Evolutionary conservation across 2,888 invertebrate genomes (phyloP), one percentile per base, ranked within the genome.

Genomic region (Phania funesta): DNA sequence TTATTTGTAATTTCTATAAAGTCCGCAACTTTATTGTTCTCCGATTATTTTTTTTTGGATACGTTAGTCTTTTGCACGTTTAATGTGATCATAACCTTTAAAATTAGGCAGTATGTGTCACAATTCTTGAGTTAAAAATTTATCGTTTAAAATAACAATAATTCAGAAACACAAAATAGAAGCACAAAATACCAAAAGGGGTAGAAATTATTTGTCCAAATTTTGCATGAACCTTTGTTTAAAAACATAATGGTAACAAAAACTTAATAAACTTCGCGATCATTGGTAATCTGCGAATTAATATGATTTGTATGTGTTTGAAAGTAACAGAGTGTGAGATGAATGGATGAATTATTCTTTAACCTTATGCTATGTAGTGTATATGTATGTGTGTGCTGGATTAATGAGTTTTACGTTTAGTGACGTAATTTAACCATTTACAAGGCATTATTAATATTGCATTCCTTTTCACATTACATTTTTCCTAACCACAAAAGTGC

Each of bases 381-480:
- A 48, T 64, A 20, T 58, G n/a, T 54, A 13, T 32, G 62, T 38
- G 22, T 29, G 16, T 56, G 24, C 50, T 56, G 29, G 22, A 4
- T 74, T 74, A 26, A 71, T 65, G 75, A 52, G 41, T 68, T 81
- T 71, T 41, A 73, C 67, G 41, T 73, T 68, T 20, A 65, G 65
- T 82, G 68, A 78, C 75, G 70, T 75, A 74, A 82, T 58, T 60
- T 44, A 68, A 60, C 52, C 60, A 41, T 67, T n/a, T 68, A 60
- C 32, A 24, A 32, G 22, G 58, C 62, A 44, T 68, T 65, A 41
- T 60, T 67, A 32, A 60, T 60, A 50, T 60, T 67, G 41, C 48
- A 50, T 58, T 67, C 48, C 32, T 60, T 24, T 24, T 58, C 71
- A 65, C 73, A 50, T 44, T 44, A 58, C 38, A 20, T 58, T 46